Percentiles rank a stretch among this genome's conserved stretches.
Conservation (phyloP, 2,888 invertebrate genomes). For the Chrysina gloriosa region DNA sequence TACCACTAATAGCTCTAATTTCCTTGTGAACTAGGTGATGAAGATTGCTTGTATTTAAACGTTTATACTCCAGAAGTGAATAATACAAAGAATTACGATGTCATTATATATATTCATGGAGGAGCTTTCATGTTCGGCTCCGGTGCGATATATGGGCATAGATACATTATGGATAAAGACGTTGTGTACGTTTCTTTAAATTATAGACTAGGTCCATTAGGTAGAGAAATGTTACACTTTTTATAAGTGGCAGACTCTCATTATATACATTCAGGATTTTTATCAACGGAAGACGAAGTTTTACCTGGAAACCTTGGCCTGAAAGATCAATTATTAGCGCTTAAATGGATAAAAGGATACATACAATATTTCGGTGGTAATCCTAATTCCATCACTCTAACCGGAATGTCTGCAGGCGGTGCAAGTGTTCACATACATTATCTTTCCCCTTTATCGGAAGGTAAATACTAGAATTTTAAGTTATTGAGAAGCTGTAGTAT, state of each 20-base stretch:
- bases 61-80: constrained; percentile 68
- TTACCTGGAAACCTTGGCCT: constrained; percentile 80
- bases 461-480: constrained; percentile 61
- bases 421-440: constrained; percentile 81
- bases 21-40: constrained; percentile 66
- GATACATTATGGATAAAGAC: constrained; percentile 72
- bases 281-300: constrained; percentile 77
- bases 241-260: constrained; percentile 17
- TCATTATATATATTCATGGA: constrained; percentile 75
- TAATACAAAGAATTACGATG: constrained; percentile 63
- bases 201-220: constrained; percentile 79
- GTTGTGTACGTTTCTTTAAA: constrained; percentile 77
- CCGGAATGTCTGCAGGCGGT: constrained; percentile 80
- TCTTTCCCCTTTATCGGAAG: constrained; percentile 72
- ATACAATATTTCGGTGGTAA: constrained; percentile 79
- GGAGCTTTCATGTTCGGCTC: constrained; percentile 78
- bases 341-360: constrained; percentile 77
- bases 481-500: no score
- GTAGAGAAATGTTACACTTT: constrained; percentile 58
- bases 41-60: constrained; percentile 77
- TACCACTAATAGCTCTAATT: constrained; percentile 33
- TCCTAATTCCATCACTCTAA: constrained; percentile 74
- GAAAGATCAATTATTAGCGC: constrained; percentile 78
- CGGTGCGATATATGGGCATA: constrained; percentile 68
- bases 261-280: constrained; percentile 69